phyloP scores from a whole-genome alignment of 92 coral and sea anemone species.

The Meandrina meandrites region DNA sequence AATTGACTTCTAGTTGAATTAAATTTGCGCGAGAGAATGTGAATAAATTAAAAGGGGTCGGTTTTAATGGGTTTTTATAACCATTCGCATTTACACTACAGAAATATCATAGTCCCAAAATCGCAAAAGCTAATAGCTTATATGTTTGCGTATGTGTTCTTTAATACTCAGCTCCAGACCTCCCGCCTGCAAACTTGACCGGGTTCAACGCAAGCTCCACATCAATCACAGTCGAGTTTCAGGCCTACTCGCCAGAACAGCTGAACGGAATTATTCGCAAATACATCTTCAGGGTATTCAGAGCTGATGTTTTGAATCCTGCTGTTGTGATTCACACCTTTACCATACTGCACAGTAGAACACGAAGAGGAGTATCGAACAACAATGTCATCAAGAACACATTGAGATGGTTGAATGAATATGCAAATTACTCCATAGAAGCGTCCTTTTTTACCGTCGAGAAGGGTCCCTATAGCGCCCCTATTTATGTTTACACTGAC shows the following conservation, averaged over 20 bases:
- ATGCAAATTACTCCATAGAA: slow-evolving; percentile 38
- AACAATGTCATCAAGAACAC: not conserved
- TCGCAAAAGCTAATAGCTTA: no score
- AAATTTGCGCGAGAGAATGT: no score
- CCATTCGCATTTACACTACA: no score
- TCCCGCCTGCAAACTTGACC: slow-evolving; percentile 57
- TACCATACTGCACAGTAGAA: not conserved
- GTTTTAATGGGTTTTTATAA: no score
- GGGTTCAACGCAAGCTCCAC: slow-evolving; percentile 71
- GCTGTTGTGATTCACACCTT: not conserved
- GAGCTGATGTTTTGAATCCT: not conserved
- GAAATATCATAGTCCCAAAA: no score
- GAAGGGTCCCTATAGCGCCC: slow-evolving; percentile 51
- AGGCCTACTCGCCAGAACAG: slow-evolving; percentile 29
- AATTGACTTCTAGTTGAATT: no score
- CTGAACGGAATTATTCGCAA: slow-evolving; percentile 51
- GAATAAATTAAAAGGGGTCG: no score
- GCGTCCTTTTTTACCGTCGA: slow-evolving; percentile 45
- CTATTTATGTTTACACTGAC: slow-evolving; percentile 41
- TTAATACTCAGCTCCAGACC: slow-evolving; percentile 49
- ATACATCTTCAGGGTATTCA: slow-evolving; percentile 32
- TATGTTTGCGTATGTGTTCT: not conserved
- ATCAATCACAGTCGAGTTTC: slow-evolving; percentile 59
- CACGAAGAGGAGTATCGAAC: slow-evolving; percentile 12
- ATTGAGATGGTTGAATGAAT: slow-evolving; percentile 32